Evolutionary conservation across 1,140 invertebrate species (phyloP), one percentile per base, ranked within the genome.

Genomic region (Drosophila pachea): DNA sequence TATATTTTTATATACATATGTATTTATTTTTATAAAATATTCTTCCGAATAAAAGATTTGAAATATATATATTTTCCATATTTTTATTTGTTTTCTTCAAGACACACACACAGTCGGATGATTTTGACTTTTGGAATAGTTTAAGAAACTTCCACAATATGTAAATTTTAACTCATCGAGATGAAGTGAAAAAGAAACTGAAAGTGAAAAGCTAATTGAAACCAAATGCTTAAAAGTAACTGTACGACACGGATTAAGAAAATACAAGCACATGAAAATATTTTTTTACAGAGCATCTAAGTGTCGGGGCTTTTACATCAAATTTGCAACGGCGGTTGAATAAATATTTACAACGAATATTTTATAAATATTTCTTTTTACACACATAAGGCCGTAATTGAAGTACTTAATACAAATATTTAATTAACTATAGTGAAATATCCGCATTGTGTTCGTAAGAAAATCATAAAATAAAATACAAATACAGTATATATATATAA

Each of bases 331-430:
- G 47, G 50, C 7, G 36, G 52, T 47, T 54, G 76, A 67, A 22
- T 22, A 22, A 70, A 66, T 78, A 78, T 83, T 84, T 76, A 83
- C 79, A 83, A 84, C 79, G 79, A 83, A 84, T 76, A 76, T 78
- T 83, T 79, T 83, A 83, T 65, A 66, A 78, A 77, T 74, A 59
- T 75, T 75, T 75, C 73, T 60, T 64, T 64, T 54, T 63, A 60
- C 64, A 65, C 12, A 43, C 50, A 31, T 66, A 36, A 66, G 52
- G 47, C 45, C n/a, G 22, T 42, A 50, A 73, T 54, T 61, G 60
- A 67, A 48, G 64, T 14, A 50, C 38, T 38, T 47, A 65, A 71
- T 69, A 47, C 58, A 71, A 53, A 38, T 52, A 77, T 67, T 66
- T 61, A 16, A 40, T 56, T 59, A 62, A 33, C 31, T 68, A 68